Evolutionary conservation across 2,888 invertebrate genomes (phyloP), one percentile per base, ranked within the genome.

Genomic region (Tenthredo notha): DNA sequence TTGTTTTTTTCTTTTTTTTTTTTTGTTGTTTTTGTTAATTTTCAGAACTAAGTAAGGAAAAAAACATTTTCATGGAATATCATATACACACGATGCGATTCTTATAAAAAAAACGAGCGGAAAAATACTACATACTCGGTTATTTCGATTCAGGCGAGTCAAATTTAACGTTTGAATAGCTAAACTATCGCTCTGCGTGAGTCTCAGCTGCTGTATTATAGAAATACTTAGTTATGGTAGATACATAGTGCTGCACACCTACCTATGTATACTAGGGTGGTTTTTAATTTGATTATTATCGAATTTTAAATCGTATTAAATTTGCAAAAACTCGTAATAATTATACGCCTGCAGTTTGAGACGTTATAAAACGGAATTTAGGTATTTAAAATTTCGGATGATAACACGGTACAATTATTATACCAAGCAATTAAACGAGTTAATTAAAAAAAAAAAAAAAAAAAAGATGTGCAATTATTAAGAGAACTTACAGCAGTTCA

Each of bases 121-220:
- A 54, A 54, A 54, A 54, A 54, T 54, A 54, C 54, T 54, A 50
- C 50, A 18, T 50, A 54, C 7, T 54, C 54, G 54, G 5, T n/a
- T 54, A 54, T 54, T 54, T 54, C n/a, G n/a, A 54, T 54, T 54
- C 54, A 54, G 54, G 6, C n/a, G n/a, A 54, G 54, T n/a, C 54
- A 54, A 54, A 54, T 54, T 54, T 54, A 54, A 54, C n/a, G 54
- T 54, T 54, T 54, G n/a, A 54, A 54, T 54, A 54, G 54, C 54
- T 54, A 7, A 54, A 54, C 54, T 54, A n/a, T 15, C n/a, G n/a
- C 47, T 47, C 47, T 47, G 47, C 47, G 47, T 47, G 47, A 47
- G 47, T 47, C 47, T 47, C 47, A 47, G 47, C 47, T 47, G 47
- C 4, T 47, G 47, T 12, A 47, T 47, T 12, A 47, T 47, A 47